Conservation (phyloP, 2,113 vertebrate species). For the Pomatorhinus ruficollis region DNA sequence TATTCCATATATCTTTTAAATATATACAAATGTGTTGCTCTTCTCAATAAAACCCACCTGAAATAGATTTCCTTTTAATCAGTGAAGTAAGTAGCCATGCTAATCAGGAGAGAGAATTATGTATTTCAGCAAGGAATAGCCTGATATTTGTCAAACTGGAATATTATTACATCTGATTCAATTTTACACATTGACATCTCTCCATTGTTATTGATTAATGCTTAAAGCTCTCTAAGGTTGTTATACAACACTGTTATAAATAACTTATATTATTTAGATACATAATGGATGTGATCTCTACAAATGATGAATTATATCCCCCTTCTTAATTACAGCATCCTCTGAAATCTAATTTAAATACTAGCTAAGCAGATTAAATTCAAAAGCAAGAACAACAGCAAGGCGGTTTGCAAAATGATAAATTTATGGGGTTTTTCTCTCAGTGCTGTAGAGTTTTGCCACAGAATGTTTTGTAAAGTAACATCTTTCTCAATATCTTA, state of each 20-base stretch:
- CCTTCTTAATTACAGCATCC: not conserved
- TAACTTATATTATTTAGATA: slow-evolving; percentile 6
- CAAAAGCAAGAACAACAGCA: not conserved
- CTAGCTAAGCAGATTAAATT: not conserved
- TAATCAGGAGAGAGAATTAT: not conserved
- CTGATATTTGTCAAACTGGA: not conserved
- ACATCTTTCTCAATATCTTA: not conserved
- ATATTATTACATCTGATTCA: not conserved
- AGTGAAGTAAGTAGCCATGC: not conserved
- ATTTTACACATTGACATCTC: not conserved
- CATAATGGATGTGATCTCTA: not conserved
- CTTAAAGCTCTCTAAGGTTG: not conserved
- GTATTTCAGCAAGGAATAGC: not conserved
- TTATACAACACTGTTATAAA: not conserved
- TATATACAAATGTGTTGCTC: not conserved
- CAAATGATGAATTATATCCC: not conserved
- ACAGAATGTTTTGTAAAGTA: not conserved
- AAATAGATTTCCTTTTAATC: not conserved
- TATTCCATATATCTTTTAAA: not conserved
- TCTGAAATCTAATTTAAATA: slow-evolving; percentile 3
- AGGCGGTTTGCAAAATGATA: not conserved
- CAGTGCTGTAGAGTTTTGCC: not conserved
- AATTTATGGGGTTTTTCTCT: not conserved
- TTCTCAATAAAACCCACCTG: not conserved
- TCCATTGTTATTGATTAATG: not conserved